Conservation (phyloP, 2,888 invertebrate genomes). For the Drosophila kanekoi region DNA sequence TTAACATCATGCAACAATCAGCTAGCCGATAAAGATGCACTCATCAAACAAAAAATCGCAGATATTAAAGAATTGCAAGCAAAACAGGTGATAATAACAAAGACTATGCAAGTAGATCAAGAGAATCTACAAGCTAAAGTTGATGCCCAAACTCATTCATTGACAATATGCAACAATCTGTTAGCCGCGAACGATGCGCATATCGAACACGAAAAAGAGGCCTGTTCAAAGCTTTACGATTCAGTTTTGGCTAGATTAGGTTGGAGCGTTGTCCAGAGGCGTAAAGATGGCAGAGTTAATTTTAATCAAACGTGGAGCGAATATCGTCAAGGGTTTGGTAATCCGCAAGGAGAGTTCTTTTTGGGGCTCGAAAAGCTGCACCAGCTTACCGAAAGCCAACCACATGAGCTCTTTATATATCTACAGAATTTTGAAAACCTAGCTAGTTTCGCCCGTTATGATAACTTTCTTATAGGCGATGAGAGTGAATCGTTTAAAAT, state of each 20-base stretch:
- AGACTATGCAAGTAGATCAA: background rate
- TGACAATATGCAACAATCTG: background rate
- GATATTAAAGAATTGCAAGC: background rate
- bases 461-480: slow-evolving; percentile 15
- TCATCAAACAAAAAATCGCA: background rate
- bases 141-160: background rate
- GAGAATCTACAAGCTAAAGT: background rate
- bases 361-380: slow-evolving; percentile 28
- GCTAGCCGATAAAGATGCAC: background rate
- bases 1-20: background rate
- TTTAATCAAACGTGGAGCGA: slow-evolving; percentile 20
- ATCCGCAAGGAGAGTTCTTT: slow-evolving; percentile 5
- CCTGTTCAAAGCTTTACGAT: slow-evolving; percentile 4
- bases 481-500: slow-evolving; percentile 17
- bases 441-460: slow-evolving; percentile 3
- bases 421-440: slow-evolving; percentile 5
- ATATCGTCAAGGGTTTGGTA: slow-evolving; percentile 25
- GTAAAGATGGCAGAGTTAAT: slow-evolving; percentile 3
- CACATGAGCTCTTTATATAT: slow-evolving; percentile 27
- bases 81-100: background rate
- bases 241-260: background rate
- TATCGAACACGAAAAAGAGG: background rate
- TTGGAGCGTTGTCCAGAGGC: slow-evolving; percentile 33
- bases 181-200: background rate
- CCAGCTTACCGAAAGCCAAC: slow-evolving; percentile 7